These are phyloP conservation scores for Holothuria glaberrima DNA, from an alignment of 35 echinoderm and acorn worm species.

Conservation along the genomic window DNA sequence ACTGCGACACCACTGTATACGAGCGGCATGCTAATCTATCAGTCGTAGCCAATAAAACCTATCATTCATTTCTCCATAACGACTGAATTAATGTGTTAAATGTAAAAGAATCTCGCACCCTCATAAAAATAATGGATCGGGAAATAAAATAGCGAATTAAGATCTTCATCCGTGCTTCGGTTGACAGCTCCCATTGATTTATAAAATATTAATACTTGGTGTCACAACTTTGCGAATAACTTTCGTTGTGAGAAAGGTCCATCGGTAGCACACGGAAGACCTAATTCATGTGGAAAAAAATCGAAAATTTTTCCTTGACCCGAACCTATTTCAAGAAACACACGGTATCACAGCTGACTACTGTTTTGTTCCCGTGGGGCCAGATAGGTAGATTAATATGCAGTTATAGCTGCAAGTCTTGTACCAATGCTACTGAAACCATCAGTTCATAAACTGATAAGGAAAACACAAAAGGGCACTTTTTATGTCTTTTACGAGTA, in stretches of 20 bases:
- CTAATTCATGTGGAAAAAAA: background rate
- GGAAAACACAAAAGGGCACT: no score
- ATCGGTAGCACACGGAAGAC: no score
- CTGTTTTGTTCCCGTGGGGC: no score
- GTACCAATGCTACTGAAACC: no score
- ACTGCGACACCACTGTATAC: background rate
- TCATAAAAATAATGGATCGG: slow-evolving; percentile 25
- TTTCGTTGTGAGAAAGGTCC: no score
- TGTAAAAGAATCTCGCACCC: background rate
- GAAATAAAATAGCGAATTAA: slow-evolving; percentile 31
- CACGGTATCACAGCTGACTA: no score
- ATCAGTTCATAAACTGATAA: no score
- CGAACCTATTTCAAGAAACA: background rate
- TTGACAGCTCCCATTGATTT: slow-evolving; percentile 24
- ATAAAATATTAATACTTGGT: slow-evolving; percentile 15
- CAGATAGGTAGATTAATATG: no score
- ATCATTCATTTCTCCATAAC: slow-evolving; percentile 51
- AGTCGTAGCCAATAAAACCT: slow-evolving; percentile 29
- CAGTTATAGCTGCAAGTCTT: no score
- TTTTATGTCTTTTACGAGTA: no score
- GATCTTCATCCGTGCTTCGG: background rate
- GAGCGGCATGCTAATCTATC: slow-evolving; percentile 29
- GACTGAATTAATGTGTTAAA: slow-evolving; percentile 55
- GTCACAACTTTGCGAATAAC: no score
- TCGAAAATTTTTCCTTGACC: slow-evolving; percentile 3